Base-by-base conservation (phyloP, 92 coral and sea anemone genomes). In the Pocillopora meandrina region DNA sequence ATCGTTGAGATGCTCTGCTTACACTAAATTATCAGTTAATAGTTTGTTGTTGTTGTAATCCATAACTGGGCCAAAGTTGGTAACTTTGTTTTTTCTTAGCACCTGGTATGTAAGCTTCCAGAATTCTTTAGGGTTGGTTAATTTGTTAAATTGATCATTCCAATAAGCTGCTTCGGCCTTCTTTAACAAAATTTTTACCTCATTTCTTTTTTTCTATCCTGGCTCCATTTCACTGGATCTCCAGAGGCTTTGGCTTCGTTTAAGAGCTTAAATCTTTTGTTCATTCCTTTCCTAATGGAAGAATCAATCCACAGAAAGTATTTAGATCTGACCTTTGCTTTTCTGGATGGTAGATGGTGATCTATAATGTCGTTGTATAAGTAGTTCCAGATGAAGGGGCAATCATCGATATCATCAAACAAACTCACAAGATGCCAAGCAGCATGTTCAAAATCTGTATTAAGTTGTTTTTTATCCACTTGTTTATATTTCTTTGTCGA, bases 121-220 rank as follows among this genome's bases (percentile, higher is more conserved):
- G 1, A 42, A 42, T 42, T 42, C 52, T 42, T 42, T 42, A 42
- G 52, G 52, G 8, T 42, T 42, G 52, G 52, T 42, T 42, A 5
- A 42, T 42, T 42, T 42, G 8, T 42, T 42, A 42, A 42, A 42
- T 42, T 42, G 26, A 14, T 84, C 18, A 61, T 84, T 33, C 74
- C 74, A 74, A 15, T 84, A 84, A n/a, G 81, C 81, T 60, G 87
- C 80, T 84, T 84, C 81, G 14, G 87, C 62, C 34, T n/a, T 42
- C 87, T 74, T 84, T 61, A 84, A 34, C 26, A 84, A 61, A 15
- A 35, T 84, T 42, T 84, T 84, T 10, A 84, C 36, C 74, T 23
- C 34, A 13, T 74, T 81, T 84, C 26, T 72, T 74, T 75, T 15
- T 55, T 10, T 61, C 63, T 84, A 42, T 84, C 74, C 16, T 58